These are phyloP conservation scores for Atta colombica DNA, from an alignment of 1,140 invertebrate genomes.

Conservation along the genomic window DNA sequence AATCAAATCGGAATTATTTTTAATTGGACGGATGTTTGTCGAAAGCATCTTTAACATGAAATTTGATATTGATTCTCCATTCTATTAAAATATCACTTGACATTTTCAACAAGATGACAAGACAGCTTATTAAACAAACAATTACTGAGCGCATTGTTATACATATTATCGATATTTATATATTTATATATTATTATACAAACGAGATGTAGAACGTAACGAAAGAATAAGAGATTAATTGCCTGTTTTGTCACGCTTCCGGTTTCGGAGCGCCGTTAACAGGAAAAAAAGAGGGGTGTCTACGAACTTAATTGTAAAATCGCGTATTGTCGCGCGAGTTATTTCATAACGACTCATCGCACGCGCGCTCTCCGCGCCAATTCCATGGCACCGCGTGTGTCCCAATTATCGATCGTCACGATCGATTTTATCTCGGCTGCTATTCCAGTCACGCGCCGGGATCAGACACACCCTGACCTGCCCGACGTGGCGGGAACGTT, in stretches of 20 bases:
- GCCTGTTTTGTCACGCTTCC: background rate
- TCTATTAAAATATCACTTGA: slow-evolving; percentile 12
- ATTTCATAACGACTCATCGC: background rate
- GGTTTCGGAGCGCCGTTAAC: background rate
- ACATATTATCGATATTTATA: background rate
- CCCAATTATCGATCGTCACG: slow-evolving; percentile 49
- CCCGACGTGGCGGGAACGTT: slow-evolving; percentile 47
- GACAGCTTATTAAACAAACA: slow-evolving; percentile 30
- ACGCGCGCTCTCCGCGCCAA: background rate
- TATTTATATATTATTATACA: background rate
- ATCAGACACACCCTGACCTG: slow-evolving; percentile 62
- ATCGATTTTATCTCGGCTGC: slow-evolving; percentile 49
- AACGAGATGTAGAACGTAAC: slow-evolving; percentile 6
- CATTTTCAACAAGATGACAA: background rate
- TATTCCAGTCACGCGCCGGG: slow-evolving; percentile 53
- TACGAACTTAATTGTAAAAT: background rate
- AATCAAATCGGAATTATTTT: slow-evolving; percentile 4
- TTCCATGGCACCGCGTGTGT: background rate
- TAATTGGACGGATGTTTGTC: background rate
- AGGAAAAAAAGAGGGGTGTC: background rate
- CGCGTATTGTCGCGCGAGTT: slow-evolving; percentile 19
- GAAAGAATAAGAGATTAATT: slow-evolving; percentile 18
- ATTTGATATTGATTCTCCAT: background rate
- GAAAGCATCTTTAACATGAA: background rate
- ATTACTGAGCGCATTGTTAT: background rate